A percentile compares a stretch with the other conserved stretches of the same genome.
These are phyloP conservation scores for Champsocephalus gunnari DNA, from an alignment of 2,797 vertebrate species.

Conservation along the genomic window DNA sequence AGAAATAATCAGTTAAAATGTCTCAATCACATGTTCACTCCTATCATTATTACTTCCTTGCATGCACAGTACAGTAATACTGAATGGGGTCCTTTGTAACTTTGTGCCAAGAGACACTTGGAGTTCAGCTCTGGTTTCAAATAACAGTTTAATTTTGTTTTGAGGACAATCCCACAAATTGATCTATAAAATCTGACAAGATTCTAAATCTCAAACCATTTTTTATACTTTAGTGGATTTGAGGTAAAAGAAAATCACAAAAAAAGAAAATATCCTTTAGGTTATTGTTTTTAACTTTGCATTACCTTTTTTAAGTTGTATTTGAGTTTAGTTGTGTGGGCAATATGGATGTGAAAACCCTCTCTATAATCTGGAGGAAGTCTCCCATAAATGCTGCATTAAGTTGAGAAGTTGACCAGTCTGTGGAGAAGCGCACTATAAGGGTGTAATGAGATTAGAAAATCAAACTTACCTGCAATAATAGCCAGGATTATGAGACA, in stretches of 20 bases:
- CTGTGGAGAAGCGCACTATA: not conserved
- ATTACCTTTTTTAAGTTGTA: not conserved
- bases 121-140: no score
- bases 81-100: no score
- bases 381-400: not conserved
- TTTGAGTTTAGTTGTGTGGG: not conserved
- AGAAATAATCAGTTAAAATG: not conserved
- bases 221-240: no score
- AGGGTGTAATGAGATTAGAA: not conserved
- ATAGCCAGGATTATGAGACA: conserved; percentile 50
- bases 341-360: not conserved
- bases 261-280: no score
- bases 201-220: no score
- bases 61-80: not conserved
- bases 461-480: conserved; percentile 52
- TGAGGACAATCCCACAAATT: no score
- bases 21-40: not conserved
- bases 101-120: no score
- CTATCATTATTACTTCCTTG: not conserved
- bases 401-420: not conserved
- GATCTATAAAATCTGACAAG: no score
- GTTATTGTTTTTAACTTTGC: no score
- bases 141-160: no score
- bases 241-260: no score
- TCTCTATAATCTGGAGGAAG: not conserved